phyloP scores from a whole-genome alignment of 2,888 invertebrate genomes.

The Uropetala carovei region DNA sequence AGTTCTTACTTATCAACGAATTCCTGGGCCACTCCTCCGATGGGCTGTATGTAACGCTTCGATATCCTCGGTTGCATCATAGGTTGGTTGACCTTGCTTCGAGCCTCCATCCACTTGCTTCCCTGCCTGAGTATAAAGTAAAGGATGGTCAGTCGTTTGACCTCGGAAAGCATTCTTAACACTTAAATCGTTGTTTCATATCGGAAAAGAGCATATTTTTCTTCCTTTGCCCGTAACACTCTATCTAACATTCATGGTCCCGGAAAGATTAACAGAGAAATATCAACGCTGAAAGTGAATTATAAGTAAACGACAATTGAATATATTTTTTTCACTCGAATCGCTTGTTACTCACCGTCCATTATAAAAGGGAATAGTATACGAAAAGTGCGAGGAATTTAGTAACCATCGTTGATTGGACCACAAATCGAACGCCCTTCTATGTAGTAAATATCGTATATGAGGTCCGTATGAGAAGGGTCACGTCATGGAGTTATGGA shows the following conservation, averaged over 20 bases:
- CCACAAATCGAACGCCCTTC: no score
- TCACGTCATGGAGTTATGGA: no score
- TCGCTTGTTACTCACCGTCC: no score
- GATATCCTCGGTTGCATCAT: slow-evolving; percentile 81
- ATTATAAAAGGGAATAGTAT: no score
- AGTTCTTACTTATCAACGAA: slow-evolving; percentile 67
- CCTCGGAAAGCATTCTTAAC: neutral
- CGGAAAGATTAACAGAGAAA: neutral
- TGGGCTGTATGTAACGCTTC: slow-evolving; percentile 76
- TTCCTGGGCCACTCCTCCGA: slow-evolving; percentile 76
- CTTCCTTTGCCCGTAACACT: neutral
- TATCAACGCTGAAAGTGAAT: neutral
- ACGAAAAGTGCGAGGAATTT: no score
- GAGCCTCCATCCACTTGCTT: slow-evolving; percentile 81
- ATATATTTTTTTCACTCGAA: neutral
- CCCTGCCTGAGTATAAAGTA: neutral
- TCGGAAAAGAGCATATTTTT: no score
- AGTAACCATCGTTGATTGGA: no score
- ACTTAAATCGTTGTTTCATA: no score
- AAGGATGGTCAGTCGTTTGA: neutral
- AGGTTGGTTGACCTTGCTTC: slow-evolving; percentile 82
- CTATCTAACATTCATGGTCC: neutral
- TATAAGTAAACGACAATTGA: neutral
- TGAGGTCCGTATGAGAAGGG: no score
- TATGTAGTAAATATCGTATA: no score